A percentile compares a stretch with the other conserved stretches of the same genome.
phyloP scores from a whole-genome alignment of 2,888 invertebrate genomes.

The Calameuta pallipes region DNA sequence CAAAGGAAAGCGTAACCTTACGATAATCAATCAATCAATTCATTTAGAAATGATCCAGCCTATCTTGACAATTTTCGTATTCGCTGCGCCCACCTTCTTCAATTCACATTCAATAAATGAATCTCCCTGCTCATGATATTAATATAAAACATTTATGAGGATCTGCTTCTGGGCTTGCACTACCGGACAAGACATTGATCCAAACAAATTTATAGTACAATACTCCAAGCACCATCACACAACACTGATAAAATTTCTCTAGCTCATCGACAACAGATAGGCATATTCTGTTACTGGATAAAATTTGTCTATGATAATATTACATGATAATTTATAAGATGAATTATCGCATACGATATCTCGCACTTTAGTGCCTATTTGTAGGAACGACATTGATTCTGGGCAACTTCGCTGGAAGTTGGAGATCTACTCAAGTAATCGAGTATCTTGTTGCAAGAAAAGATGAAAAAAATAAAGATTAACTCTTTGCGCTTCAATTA shows the following conservation, averaged over 20 bases:
- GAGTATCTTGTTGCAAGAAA: background rate
- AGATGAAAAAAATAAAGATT: background rate
- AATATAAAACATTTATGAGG: background rate
- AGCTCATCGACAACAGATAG: background rate
- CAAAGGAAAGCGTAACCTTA: background rate
- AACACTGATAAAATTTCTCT: background rate
- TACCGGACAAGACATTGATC: background rate
- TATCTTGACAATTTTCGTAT: background rate
- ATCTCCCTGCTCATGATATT: background rate
- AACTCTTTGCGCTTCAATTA: background rate
- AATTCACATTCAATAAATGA: background rate
- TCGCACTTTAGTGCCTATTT: background rate
- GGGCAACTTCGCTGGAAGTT: background rate
- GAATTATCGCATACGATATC: background rate
- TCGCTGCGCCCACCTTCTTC: background rate
- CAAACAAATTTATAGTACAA: background rate
- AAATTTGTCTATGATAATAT: background rate
- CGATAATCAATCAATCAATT: background rate
- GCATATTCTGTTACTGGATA: background rate
- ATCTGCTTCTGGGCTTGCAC: background rate
- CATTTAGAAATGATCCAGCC: background rate
- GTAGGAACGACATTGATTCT: background rate
- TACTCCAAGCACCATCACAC: background rate
- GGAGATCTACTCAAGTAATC: background rate
- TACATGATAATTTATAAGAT: background rate